These are phyloP conservation scores for Bubo bubo DNA, from an alignment of 2,113 vertebrate species.

Conservation along the genomic window DNA sequence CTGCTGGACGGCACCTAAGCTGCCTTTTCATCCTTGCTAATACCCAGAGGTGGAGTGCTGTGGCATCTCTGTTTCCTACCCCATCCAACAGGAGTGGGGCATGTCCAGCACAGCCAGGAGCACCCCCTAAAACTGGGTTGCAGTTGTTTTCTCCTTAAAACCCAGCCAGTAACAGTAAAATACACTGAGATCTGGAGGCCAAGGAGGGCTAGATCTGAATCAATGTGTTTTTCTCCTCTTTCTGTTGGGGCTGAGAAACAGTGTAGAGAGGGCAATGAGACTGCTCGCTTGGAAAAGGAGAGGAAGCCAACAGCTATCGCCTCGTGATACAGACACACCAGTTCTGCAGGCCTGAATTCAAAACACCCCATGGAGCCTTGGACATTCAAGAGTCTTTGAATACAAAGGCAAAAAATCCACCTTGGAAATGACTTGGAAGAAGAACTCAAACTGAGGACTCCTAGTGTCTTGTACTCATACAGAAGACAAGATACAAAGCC, in stretches of 20 bases:
- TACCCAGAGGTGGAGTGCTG: neutral
- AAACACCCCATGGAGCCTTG: neutral
- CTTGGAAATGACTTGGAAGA: neutral
- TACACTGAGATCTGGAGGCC: neutral
- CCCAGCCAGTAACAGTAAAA: neutral
- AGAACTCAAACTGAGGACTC: neutral
- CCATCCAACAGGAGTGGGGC: accelerated
- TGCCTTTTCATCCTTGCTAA: neutral
- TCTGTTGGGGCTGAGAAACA: neutral
- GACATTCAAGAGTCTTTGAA: neutral
- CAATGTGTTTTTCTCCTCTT: neutral
- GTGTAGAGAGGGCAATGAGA: neutral
- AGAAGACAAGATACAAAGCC: neutral
- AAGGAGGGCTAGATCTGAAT: neutral
- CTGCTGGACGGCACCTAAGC: neutral
- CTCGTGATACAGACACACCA: accelerated
- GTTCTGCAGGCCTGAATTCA: neutral
- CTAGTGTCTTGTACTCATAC: neutral
- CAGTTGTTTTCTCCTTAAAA: neutral
- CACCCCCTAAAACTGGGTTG: neutral
- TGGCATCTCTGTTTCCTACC: neutral
- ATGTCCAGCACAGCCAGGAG: neutral
- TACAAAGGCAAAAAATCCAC: neutral
- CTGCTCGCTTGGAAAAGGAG: neutral
- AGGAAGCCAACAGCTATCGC: accelerated